Evolutionary conservation across 2,888 invertebrate species (phyloP), one percentile per base, ranked within the genome.

Genomic region (Rotaria magnacalcarata): DNA sequence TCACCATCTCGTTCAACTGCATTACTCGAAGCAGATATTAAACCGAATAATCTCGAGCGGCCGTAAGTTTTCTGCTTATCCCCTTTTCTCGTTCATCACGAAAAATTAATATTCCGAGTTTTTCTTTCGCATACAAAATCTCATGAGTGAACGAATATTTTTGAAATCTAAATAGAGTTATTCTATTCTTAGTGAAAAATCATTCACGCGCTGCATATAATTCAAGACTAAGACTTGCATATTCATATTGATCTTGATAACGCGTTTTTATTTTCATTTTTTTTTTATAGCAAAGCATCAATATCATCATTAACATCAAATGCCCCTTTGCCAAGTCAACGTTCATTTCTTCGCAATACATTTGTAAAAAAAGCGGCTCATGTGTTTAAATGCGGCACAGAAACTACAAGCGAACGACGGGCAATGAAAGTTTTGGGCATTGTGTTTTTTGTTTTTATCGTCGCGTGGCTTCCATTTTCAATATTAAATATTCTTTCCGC

Each of bases 381-480:
- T 5, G 80, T 14, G 47, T 80, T 80, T n/a, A 43, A 80, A 24
- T 7, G 24, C n/a, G 80, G 85, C 21, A 85, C 52, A 50, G 85
- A 86, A 47, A 84, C 56, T 47, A 75, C 75, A 56, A 86, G 75
- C 60, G 86, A 86, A 52, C 47, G 85, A 21, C 85, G 85, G 19
- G 86, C 86, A 10, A 58, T 86, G 52, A 67, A 85, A 58, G 86
- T 86, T 8, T 56, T 86, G 24, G 86, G 86, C 1, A 86, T 86
- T 60, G 86, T 86, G 24, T 86, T 86, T 80, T 54, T 86, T 47
- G 86, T 85, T 14, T 86, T 86, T 84, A 19, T 86, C 41, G 75
- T 86, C 10, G 86, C 86, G 21, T 86, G 86, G 86, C n/a, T 86
- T 47, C 86, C 86, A 41, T 86, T 84, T 85, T 86, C 85, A 43